Evolutionary conservation across 1,140 invertebrate species (phyloP).

Genomic region (Mercenaria mercenaria): DNA sequence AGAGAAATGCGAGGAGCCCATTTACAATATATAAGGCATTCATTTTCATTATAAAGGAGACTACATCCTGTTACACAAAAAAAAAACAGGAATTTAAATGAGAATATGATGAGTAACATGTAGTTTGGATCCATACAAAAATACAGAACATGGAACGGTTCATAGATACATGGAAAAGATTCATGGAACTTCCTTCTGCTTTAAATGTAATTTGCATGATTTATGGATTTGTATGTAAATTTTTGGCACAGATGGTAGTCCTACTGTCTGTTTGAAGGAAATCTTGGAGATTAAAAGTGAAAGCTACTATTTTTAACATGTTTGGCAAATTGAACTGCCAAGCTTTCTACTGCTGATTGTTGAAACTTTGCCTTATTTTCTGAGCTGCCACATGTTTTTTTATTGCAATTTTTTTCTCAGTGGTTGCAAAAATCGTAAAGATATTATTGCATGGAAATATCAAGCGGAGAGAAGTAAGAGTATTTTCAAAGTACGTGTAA

Average conservation of each 20-base stretch:
- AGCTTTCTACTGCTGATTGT: neutral
- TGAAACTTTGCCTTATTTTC: neutral
- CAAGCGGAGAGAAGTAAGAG: no score
- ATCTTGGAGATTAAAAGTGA: neutral
- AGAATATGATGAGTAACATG: no score
- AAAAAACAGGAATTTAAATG: no score
- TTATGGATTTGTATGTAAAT: slow-evolving; percentile 44
- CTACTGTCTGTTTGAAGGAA: neutral
- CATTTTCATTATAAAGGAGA: no score
- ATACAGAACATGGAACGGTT: no score
- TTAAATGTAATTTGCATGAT: slow-evolving; percentile 23
- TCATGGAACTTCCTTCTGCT: neutral
- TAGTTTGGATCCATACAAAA: no score
- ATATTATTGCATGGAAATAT: no score
- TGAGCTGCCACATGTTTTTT: neutral
- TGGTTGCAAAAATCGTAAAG: neutral
- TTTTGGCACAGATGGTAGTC: slow-evolving; percentile 23
- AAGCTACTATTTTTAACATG: slow-evolving; percentile 3
- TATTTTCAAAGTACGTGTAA: no score
- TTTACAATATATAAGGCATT: no score
- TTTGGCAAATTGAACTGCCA: slow-evolving; percentile 11
- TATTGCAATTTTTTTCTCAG: neutral
- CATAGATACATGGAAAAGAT: no score
- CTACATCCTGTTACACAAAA: no score
- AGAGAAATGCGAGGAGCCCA: no score